Evolutionary conservation across 2,888 invertebrate genomes (phyloP).

Genomic region (Drosophila anceps): DNA sequence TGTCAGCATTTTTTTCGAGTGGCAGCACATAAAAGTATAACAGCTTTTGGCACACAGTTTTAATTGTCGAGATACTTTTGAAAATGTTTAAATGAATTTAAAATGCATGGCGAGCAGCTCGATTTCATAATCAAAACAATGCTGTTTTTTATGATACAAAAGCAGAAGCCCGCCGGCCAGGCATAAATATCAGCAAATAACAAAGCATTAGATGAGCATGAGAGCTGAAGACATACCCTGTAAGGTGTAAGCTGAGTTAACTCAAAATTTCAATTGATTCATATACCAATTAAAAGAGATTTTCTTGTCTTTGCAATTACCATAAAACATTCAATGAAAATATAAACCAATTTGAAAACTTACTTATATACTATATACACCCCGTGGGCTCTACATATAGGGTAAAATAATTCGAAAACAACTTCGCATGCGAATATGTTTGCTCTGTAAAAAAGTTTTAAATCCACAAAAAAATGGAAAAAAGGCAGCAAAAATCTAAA

Average conservation of each 20-base stretch:
- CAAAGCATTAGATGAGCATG: background rate
- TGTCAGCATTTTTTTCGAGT: conserved; percentile 64
- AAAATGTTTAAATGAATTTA: conserved; percentile 65
- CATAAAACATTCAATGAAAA: background rate
- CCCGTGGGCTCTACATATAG: background rate
- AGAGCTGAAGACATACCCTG: background rate
- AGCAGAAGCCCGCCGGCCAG: conserved; percentile 24
- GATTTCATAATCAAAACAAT: conserved; percentile 54
- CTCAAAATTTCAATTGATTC: no score
- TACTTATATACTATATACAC: background rate
- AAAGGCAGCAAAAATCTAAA: conserved; percentile 25
- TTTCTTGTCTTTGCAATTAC: background rate
- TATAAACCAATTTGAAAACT: background rate
- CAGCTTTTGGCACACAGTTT: conserved; percentile 69
- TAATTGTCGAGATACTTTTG: conserved; percentile 62
- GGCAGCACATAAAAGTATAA: conserved; percentile 56
- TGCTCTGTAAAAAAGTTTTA: conserved; percentile 26
- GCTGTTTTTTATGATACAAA: conserved; percentile 43
- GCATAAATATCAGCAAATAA: conserved; percentile 26
- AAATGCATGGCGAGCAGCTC: conserved; percentile 33
- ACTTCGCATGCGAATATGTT: conserved; percentile 24
- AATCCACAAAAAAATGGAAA: conserved; percentile 22
- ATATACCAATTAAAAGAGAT: background rate
- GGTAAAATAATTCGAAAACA: conserved; percentile 18
- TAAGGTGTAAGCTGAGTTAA: no score